Base-by-base conservation (phyloP, 2,888 invertebrate genomes). In the Lithodes maja region DNA sequence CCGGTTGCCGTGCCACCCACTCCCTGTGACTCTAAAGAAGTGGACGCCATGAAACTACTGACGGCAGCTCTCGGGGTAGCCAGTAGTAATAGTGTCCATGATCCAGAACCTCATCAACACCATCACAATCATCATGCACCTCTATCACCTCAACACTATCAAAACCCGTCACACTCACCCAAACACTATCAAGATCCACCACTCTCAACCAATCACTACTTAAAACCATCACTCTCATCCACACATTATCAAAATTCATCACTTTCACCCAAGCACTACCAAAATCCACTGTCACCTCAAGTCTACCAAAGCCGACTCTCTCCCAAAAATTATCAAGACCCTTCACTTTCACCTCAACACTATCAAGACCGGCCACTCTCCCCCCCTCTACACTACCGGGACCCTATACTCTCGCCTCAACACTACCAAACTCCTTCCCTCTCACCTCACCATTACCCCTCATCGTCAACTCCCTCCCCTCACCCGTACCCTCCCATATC, bases 1-100 rank as follows among this genome's bases (percentile, higher is more conserved):
- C 77, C 61, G 1, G 54, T 50, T 53, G 68, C 33, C 15, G 75
- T 68, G 52, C 12, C 83, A 17, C n/a, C 81, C 50, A 17, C 75
- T 15, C 88, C 82, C n/a, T 83, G 53, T 78, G 78, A 69, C n/a
- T 52, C 81, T 3, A 89, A 85, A 33, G 88, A 89, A 68, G 88
- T 83, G 68, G 85, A 83, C 79, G 78, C 89, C 54, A 89, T 89
- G 79, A 89, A 89, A 61, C 54, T 89, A 49, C 5, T 89, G 61
- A 82, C 89, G 33, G 89, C 89, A 50, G 89, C 82, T 1, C 17
- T 89, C 17, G 89, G 85, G 68, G 85, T 77, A 54, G 78, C 89
- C 3, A 53, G 75, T 78, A 77, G 12, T 33, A 61, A 52, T 55
- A 15, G 80, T n/a, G 50, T 49, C 71, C 80, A 85, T 49, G 53